phyloP scores from a whole-genome alignment of 2,113 vertebrate genomes.

The Notarius quadriscutis region DNA sequence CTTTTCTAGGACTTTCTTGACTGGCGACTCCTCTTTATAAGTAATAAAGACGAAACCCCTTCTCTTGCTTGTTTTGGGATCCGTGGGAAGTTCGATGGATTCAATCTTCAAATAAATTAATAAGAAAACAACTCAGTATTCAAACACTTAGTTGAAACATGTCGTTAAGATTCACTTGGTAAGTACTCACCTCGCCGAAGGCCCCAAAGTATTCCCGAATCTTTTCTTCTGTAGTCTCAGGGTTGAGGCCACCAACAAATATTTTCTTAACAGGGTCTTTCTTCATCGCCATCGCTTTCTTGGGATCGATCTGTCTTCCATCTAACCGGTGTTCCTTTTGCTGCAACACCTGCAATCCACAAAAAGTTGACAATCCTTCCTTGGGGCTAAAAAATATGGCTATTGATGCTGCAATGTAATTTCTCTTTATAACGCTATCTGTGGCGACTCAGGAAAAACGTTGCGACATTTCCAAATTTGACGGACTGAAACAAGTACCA shows the following conservation, averaged over 20 bases:
- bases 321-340: slow-evolving; percentile 97
- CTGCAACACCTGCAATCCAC: slow-evolving; percentile 82
- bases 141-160: not conserved
- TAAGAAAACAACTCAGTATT: not conserved
- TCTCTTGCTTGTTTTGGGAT: slow-evolving; percentile 96
- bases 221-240: slow-evolving; percentile 94
- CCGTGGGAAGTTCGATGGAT: slow-evolving; percentile 94
- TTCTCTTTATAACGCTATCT: not conserved
- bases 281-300: slow-evolving; percentile 99
- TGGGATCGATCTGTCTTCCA: slow-evolving; percentile 95
- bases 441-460: not conserved
- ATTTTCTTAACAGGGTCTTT: slow-evolving; percentile 98
- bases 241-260: slow-evolving; percentile 96
- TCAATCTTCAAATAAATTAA: slow-evolving; percentile 79
- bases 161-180: not conserved
- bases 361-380: not conserved
- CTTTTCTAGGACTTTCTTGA: slow-evolving; percentile 95
- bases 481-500: not conserved
- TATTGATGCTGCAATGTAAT: not conserved
- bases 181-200: slow-evolving; percentile 86
- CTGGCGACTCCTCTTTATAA: slow-evolving; percentile 92
- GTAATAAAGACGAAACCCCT: slow-evolving; percentile 98
- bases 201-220: slow-evolving; percentile 94
- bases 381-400: not conserved
- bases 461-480: not conserved